Base-by-base conservation (phyloP, 2,797 vertebrate genomes). In the Pseudomugil tenellus region DNA sequence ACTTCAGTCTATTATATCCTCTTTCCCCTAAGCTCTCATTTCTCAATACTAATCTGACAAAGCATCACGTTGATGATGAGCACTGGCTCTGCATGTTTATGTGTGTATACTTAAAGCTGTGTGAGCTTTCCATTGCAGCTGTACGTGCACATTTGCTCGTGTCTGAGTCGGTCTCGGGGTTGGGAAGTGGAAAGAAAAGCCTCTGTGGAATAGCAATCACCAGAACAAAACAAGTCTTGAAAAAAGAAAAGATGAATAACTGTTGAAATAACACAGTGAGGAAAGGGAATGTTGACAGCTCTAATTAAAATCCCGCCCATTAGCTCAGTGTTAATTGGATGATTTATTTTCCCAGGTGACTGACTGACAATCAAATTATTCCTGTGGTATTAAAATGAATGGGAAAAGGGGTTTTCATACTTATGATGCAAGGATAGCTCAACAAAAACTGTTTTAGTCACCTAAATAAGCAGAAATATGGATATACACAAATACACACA, bases 231-330 rank as follows among this genome's bases (percentile, higher is more conserved):
- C 34, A 64, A 65, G 67, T 43, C 70, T 72, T 63, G 62, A 32
- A 46, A 64, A 51, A 74, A 79, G 72, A 71, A 76, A 79, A 90
- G 83, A 86, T 84, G 80, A 90, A 90, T 91, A 76, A 86, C 72
- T 84, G 82, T 82, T 83, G 82, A 80, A 91, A 87, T 80, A 86
- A 85, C 75, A 81, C 63, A 70, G 25, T 29, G 71, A 70, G 70
- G 28, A 69, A 70, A 70, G 58, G 70, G 59, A 46, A 52, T 72
- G 86, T 89, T 87, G 89, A 85, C 87, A 78, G 80, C 81, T 80
- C 81, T 87, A 90, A 91, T 91, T 90, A 92, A 90, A 89, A 91
- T 87, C 85, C 90, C 71, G 68, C 85, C 89, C 89, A 90, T 92
- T 90, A 90, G 80, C 84, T 88, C 58, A 31, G 77, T 84, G 78